phyloP scores from a whole-genome alignment of 1,140 invertebrate genomes.

The Hylyphantes graminicola region DNA sequence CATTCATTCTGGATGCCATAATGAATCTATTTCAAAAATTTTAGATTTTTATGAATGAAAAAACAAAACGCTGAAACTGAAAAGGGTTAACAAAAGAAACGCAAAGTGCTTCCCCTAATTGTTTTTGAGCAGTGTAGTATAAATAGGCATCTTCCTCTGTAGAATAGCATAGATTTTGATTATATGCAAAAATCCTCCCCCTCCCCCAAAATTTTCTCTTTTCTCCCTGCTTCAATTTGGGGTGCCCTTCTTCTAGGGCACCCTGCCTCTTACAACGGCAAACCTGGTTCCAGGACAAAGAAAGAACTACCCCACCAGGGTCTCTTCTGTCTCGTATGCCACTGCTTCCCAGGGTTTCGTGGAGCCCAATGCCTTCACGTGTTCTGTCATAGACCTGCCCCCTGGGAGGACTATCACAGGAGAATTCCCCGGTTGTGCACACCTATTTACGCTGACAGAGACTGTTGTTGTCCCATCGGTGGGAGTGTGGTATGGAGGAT shows the following conservation, averaged over 20 bases:
- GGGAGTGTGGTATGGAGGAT: slow-evolving; percentile 50
- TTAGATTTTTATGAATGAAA: no score
- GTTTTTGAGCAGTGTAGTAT: no score
- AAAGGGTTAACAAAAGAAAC: no score
- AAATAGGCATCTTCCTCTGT: no score
- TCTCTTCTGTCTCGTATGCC: slow-evolving; percentile 28
- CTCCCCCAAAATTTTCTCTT: no score
- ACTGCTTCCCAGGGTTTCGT: slow-evolving; percentile 34
- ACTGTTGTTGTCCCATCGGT: slow-evolving; percentile 56
- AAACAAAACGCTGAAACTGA: no score
- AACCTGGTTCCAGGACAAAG: slow-evolving; percentile 34
- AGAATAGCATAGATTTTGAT: no score
- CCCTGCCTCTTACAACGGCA: slow-evolving; percentile 45
- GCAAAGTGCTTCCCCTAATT: no score
- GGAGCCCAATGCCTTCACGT: slow-evolving; percentile 53
- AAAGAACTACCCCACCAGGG: slow-evolving; percentile 28
- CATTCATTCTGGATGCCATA: no score
- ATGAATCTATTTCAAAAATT: no score
- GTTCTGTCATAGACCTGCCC: slow-evolving; percentile 51
- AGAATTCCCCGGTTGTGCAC: slow-evolving; percentile 47
- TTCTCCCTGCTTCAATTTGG: no score
- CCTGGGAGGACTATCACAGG: slow-evolving; percentile 54
- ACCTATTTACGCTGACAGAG: slow-evolving; percentile 52
- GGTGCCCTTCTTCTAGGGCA: slow-evolving; percentile 3
- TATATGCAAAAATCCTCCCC: no score